A percentile compares a stretch with the other conserved stretches of the same genome.
phyloP scores from a whole-genome alignment of 2,888 invertebrate genomes.

The Drosophila diplacantha region DNA sequence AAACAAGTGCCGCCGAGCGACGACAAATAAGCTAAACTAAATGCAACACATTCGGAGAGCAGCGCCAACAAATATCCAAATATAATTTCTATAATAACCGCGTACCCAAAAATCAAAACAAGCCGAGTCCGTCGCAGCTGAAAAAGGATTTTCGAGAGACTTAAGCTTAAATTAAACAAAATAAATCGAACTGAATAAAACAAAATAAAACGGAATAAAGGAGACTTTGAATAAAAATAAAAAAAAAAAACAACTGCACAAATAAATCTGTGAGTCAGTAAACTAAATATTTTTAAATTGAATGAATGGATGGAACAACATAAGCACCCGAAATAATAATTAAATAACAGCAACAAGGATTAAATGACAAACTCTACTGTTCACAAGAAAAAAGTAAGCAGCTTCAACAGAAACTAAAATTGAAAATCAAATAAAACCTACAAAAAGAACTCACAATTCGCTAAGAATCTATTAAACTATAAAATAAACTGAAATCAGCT shows the following conservation, averaged over 20 bases:
- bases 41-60: slow-evolving; percentile 30
- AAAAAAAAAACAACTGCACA: neutral
- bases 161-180: neutral
- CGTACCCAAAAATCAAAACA: slow-evolving; percentile 1
- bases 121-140: neutral
- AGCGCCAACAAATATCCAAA: slow-evolving; percentile 36
- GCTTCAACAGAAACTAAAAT: neutral
- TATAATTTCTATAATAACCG: slow-evolving; percentile 22
- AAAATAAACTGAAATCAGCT: neutral
- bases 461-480: neutral
- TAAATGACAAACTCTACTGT: neutral
- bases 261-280: neutral
- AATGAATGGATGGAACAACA: neutral
- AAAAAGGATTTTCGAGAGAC: slow-evolving; percentile 7
- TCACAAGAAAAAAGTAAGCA: neutral
- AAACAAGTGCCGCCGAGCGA: slow-evolving; percentile 52
- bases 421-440: neutral
- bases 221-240: neutral
- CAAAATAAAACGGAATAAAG: neutral
- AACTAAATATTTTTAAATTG: neutral
- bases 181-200: neutral
- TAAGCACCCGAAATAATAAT: neutral
- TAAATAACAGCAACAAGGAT: neutral
- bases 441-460: neutral
- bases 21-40: slow-evolving; percentile 29